Evolutionary conservation across 35 echinoderm and acorn worm species (phyloP), one percentile per base, ranked within the genome.

Genomic region (Holothuria glaberrima): DNA sequence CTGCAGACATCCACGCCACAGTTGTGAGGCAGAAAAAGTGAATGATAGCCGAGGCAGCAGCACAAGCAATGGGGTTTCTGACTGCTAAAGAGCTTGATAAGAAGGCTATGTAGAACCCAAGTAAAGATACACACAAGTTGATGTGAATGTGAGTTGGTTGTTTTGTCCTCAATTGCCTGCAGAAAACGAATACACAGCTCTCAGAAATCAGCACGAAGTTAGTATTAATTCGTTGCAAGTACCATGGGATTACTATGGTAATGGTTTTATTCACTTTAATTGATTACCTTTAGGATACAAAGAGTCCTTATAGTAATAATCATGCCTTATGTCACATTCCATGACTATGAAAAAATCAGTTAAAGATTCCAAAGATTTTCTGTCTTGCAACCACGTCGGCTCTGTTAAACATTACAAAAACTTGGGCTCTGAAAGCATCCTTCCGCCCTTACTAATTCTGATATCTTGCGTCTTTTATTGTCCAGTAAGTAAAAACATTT

Each of bases 1-100:
- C 74, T 12, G 50, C 33, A 24, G 74, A 26, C 74, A 78, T 78
- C 74, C 74, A 78, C 21, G 33, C 17, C 36, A 78, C 74, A 16
- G 74, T 78, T 78, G 74, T 27, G 38, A 78, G 35, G 50, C 38
- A 21, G 44, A 78, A 78, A 17, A 48, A 78, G 38, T 78, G 74
- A 28, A 78, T 50, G 2, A 38, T 33, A 24, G 74, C 74, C 6
- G 74, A 78, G 4, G 44, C 36, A n/a, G 38, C 74, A 10, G 74
- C 74, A 28, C 74, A 78, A 0, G 12, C 22, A 25, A 78, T 7
- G n/a, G 21, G 44, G 3, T 52, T 27, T 6, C 24, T 25, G n/a
- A 45, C 12, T 0, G 74, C 74, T 29, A 41, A 16, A 0, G 21
- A 5, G 26, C 74, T 78, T n/a, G 21, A 27, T n/a, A 78, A 33